phyloP scores from a whole-genome alignment of 2,888 invertebrate genomes.

The Eurytoma adleriae region DNA sequence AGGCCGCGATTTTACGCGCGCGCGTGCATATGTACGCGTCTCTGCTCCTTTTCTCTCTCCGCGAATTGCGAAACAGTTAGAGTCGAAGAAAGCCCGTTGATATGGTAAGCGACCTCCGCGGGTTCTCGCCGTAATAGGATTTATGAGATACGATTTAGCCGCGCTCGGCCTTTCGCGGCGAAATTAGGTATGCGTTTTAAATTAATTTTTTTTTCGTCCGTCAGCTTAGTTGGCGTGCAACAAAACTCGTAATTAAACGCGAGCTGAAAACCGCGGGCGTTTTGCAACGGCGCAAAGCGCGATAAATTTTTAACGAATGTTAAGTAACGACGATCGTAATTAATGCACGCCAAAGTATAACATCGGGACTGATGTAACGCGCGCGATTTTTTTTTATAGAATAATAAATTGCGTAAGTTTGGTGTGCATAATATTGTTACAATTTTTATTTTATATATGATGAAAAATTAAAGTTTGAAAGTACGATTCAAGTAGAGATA shows the following conservation, averaged over 20 bases:
- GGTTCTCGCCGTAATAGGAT: conserved; percentile 34
- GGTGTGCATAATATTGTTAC: too few species aligned
- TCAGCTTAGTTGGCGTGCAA: neutral
- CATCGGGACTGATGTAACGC: too few species aligned
- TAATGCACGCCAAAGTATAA: too few species aligned
- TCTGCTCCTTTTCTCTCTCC: neutral
- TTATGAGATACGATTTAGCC: conserved; percentile 44
- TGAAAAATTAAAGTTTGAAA: too few species aligned
- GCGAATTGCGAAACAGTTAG: conserved; percentile 43
- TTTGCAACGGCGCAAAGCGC: neutral
- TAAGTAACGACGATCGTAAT: too few species aligned
- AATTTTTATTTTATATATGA: too few species aligned
- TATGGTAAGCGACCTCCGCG: conserved; percentile 39
- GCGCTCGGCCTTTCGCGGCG: neutral
- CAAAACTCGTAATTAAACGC: neutral
- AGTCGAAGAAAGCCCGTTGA: conserved; percentile 41
- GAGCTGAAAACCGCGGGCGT: too few species aligned
- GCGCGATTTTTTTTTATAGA: too few species aligned
- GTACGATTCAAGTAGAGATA: too few species aligned
- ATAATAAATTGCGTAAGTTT: too few species aligned
- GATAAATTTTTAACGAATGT: neutral
- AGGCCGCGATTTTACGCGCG: neutral
- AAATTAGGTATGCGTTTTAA: neutral
- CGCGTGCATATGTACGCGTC: neutral
- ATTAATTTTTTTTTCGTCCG: neutral